Evolutionary conservation across 2,113 vertebrate species (phyloP), one percentile per base, ranked within the genome.

Genomic region (Neofelis nebulosa): DNA sequence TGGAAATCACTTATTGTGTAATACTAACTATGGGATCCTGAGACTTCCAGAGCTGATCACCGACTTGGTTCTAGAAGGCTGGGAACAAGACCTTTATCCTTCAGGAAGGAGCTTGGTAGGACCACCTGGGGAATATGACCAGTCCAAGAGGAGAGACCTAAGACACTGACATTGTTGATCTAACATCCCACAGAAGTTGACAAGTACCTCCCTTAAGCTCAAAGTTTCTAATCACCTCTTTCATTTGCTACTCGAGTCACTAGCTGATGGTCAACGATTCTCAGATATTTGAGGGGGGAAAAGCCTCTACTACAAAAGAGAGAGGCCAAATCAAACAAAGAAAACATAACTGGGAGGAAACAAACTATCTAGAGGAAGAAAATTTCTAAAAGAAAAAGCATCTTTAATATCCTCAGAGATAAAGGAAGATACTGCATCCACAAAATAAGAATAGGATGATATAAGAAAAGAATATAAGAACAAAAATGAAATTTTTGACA

Each of bases 251-350:
- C 57, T 55, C 13, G 13, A 55, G 29, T 65, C 16, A 27, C 52
- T 74, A 95, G 61, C 80, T 31, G 33, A 95, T 38, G 52, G 80
- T 74, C 27, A 78, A 68, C 31, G 38, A 68, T 90, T 81, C 57
- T 74, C 45, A 87, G 66, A 66, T 57, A 74, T 23, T 52, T 69
- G 38, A 76, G 29, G 33, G 31, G 61, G 16, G 45, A 3, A 82
- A 82, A 74, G 25, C 19, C 3, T 85, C 55, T 95, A 82, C 82
- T 69, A 45, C 5, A 14, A 80, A 66, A 82, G 38, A 68, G 2
- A 80, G 86, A 93, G 23, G 5, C n/a, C 91, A 93, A 93, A 66
- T 50, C 50, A 90, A 91, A 87, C 33, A 80, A 85, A 65, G 11
- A 83, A 95, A 66, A 74, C 11, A 10, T 19, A 80, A 38, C 21